Percentiles rank a stretch among this genome's conserved stretches.
Conservation (phyloP, 2,113 vertebrate species). For the Halichoeres trimaculatus region DNA sequence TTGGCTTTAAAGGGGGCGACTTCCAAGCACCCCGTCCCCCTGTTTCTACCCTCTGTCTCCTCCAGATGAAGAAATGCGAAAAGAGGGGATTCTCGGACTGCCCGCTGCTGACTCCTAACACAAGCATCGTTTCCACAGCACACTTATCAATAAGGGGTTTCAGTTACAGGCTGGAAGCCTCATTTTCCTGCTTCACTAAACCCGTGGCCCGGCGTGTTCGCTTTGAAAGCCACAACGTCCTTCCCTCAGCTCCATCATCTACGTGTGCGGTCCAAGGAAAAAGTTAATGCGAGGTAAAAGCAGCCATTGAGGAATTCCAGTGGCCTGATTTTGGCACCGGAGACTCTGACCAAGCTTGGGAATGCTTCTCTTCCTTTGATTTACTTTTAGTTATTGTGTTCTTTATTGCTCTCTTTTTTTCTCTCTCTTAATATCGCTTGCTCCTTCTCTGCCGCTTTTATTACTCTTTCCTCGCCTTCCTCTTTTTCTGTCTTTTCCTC, state of each 20-base stretch:
- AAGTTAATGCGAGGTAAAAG: slow-evolving; percentile 66
- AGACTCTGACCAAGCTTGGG: slow-evolving; percentile 58
- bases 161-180: slow-evolving; percentile 48
- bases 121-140: slow-evolving; percentile 41
- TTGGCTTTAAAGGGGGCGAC: slow-evolving; percentile 54
- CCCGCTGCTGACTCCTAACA: slow-evolving; percentile 39
- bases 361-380: slow-evolving; percentile 59
- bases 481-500: slow-evolving; percentile 29
- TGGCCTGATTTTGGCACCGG: slow-evolving; percentile 50
- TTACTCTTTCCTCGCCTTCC: slow-evolving; percentile 23
- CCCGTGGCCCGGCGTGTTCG: slow-evolving; percentile 40
- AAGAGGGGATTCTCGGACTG: slow-evolving; percentile 38
- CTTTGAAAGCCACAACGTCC: slow-evolving; percentile 53
- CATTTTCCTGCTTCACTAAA: slow-evolving; percentile 59
- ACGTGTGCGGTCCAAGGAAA: slow-evolving; percentile 67
- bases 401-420: slow-evolving; percentile 39
- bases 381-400: slow-evolving; percentile 58
- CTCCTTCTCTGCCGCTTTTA: slow-evolving; percentile 34
- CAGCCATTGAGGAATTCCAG: slow-evolving; percentile 64
- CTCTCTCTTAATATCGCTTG: slow-evolving; percentile 23
- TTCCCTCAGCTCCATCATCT: slow-evolving; percentile 39
- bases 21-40: slow-evolving; percentile 31
- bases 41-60: slow-evolving; percentile 27
- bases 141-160: slow-evolving; percentile 45
- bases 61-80: slow-evolving; percentile 32